Conservation (phyloP, 2,113 vertebrate genomes). For the Centropristis striata region DNA sequence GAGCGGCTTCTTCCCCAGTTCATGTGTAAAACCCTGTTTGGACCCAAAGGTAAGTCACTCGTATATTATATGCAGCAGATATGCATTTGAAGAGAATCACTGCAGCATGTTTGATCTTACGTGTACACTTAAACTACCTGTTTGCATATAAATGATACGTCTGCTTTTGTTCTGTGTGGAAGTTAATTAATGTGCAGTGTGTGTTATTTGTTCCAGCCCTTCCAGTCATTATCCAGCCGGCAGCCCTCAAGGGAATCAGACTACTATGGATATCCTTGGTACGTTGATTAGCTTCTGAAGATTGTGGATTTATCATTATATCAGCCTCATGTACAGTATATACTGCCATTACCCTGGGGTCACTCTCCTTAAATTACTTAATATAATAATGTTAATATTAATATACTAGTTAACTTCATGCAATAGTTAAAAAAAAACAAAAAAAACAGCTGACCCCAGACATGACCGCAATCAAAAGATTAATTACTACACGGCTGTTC, state of each 20-base stretch:
- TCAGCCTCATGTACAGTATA: neutral
- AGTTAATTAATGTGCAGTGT: neutral
- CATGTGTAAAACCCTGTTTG: slow-evolving; percentile 94
- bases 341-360: slow-evolving; percentile 23
- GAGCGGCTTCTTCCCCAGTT: slow-evolving; percentile 94
- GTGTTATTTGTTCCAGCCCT: slow-evolving; percentile 71
- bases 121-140: neutral
- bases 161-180: slow-evolving; percentile 4
- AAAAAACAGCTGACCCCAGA: no score
- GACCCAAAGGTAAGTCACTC: slow-evolving; percentile 88
- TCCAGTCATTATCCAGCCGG: slow-evolving; percentile 88
- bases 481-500: slow-evolving; percentile 43
- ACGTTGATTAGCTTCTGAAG: slow-evolving; percentile 66
- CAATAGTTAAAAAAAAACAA: slow-evolving; percentile 16
- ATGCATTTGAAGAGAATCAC: neutral
- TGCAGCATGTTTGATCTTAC: neutral
- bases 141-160: neutral
- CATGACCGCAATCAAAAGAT: slow-evolving; percentile 16
- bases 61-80: neutral
- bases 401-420: neutral
- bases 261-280: slow-evolving; percentile 94
- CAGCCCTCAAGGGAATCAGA: slow-evolving; percentile 91
- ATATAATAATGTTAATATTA: slow-evolving; percentile 15
- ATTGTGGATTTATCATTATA: slow-evolving; percentile 17
- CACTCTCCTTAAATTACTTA: slow-evolving; percentile 37